Base-by-base conservation (phyloP, 2,797 vertebrate genomes). In the Arnoldichthys spilopterus region DNA sequence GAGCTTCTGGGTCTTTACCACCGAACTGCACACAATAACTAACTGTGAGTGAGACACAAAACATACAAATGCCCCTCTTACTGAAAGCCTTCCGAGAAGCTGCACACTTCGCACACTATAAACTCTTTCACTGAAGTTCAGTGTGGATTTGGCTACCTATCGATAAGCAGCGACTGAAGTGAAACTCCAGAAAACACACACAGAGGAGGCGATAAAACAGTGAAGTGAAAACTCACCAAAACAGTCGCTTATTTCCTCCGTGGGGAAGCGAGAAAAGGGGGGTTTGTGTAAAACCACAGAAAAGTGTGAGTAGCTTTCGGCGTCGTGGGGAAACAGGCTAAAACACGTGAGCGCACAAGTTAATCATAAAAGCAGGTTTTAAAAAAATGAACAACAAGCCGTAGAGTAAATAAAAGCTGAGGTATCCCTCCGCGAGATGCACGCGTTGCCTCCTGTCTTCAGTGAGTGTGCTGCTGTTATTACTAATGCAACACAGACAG, bases 371-470 rank as follows among this genome's bases (percentile, higher is more conserved):
- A 59, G 45, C 24, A 88, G 89, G 2, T 47, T 73, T 47, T 53
- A 68, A 82, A 83, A 79, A 85, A 90, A 89, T 62, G 85, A 90
- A 92, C 91, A 92, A 93, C 89, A 90, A 91, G 88, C 86, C 67
- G 85, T 82, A 77, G 90, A 91, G 92, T 93, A 91, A 93, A 92
- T 91, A 91, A 89, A 86, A 85, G 77, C 32, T 86, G 56, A 62
- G 77, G 90, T 94, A 93, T 93, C 94, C 93, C 93, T 95, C 93
- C 90, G 91, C 85, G 91, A 90, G 90, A 89, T 66, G 90, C 91
- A 53, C 89, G 87, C 86, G 87, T 84, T 76, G 88, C 88, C 90
- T 90, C 85, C 86, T 90, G 90, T 91, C 90, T 91, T 88, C 88
- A 87, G 90, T 90, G 90, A 88, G 87, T 88, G 88, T 87, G 92